Base-by-base conservation (phyloP, 1,140 invertebrate genomes). In the Phenacoccus solenopsis region DNA sequence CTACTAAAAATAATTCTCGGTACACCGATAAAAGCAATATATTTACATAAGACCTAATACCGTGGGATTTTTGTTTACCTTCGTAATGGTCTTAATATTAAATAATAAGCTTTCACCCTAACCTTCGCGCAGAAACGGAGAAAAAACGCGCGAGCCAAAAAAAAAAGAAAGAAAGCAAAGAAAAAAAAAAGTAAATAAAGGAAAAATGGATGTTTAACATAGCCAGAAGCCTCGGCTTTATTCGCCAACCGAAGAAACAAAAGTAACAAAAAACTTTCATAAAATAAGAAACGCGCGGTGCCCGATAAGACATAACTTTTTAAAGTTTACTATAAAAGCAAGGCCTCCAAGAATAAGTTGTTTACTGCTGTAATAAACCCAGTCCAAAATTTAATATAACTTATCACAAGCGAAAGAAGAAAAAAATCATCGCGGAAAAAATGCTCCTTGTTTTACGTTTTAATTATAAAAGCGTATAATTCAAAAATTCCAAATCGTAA, bases 201-300 rank as follows among this genome's bases (percentile, higher is more conserved):
- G 38, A 49, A 49, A 49, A 49, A 49, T 49, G 38, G 38, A 49
- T 49, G 38, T 49, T 49, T 49, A 49, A 49, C 38, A 49, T 49
- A 49, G 38, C 38, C 38, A 49, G 38, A 49, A 49, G 38, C 38
- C 38, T 49, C 38, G 38, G 38, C 38, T 49, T 49, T 49, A 49
- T 49, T 49, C 38, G 12, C 38, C 38, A 49, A 49, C 38, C 38
- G n/a, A 49, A 49, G 38, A 49, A 49, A 49, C 38, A 49, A 49
- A 49, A 49, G 38, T 49, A 49, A 49, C 38, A 49, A 49, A 49
- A 49, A 49, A 49, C 38, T 49, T 49, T 49, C 38, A 49, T 49
- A 49, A 49, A 49, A 49, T 49, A 49, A 49, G 38, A 49, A 49
- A 49, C 38, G 38, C 38, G 38, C 38, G 38, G 38, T 49, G 38